Evolutionary conservation across 1,140 invertebrate genomes (phyloP).

Genomic region (Chymomyza costata): DNA sequence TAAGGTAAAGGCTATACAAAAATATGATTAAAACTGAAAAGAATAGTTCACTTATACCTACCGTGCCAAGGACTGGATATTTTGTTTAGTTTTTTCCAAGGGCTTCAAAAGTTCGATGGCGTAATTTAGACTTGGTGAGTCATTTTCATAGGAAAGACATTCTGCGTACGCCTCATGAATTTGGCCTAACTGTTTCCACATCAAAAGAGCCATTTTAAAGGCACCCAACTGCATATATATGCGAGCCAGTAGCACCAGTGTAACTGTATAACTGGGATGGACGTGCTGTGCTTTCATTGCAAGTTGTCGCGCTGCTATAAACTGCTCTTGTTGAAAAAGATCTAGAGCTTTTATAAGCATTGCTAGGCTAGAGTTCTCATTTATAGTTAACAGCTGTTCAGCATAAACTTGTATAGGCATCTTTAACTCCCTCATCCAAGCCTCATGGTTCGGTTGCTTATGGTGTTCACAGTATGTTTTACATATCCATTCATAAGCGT

Average conservation of each 20-base stretch:
- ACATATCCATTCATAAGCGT: constrained; percentile 80
- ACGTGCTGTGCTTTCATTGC: constrained; percentile 65
- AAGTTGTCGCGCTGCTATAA: constrained; percentile 77
- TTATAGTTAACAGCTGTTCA: constrained; percentile 75
- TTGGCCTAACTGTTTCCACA: constrained; percentile 42
- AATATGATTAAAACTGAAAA: too few relatives aligned
- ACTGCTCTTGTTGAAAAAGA: constrained; percentile 76
- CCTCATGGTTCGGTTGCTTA: constrained; percentile 36
- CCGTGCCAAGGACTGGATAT: constrained; percentile 38
- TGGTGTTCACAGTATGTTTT: constrained; percentile 78
- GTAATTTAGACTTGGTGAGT: constrained; percentile 27
- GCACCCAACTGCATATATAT: constrained; percentile 64
- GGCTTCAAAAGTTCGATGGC: constrained; percentile 24
- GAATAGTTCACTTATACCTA: too few relatives aligned
- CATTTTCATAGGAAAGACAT: constrained; percentile 49
- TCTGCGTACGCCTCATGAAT: constrained; percentile 29
- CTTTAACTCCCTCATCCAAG: constrained; percentile 31
- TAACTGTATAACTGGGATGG: constrained; percentile 44
- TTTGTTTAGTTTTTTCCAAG: constrained; percentile 7
- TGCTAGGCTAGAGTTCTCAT: constrained; percentile 79
- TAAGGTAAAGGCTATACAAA: too few relatives aligned
- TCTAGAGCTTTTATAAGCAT: constrained; percentile 79
- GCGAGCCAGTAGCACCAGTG: constrained; percentile 50
- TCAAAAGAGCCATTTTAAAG: constrained; percentile 51
- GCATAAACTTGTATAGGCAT: constrained; percentile 76